A percentile compares a stretch with the other conserved stretches of the same genome.
phyloP scores from a whole-genome alignment of 2,113 vertebrate genomes.

The Equus przewalskii region DNA sequence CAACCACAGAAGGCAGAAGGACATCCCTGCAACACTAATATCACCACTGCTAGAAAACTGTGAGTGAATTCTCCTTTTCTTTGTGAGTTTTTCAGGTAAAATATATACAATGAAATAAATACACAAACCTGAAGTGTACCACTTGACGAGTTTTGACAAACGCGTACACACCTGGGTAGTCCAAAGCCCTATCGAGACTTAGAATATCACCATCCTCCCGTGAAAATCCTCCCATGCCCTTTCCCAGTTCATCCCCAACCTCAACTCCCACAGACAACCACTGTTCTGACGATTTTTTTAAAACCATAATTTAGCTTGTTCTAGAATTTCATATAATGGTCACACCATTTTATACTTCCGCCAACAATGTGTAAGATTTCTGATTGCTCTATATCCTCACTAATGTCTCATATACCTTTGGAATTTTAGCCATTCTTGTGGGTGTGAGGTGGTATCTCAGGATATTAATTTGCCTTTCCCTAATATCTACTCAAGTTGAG shows the following conservation, averaged over 20 bases:
- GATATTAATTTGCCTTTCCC: not conserved
- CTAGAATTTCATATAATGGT: not conserved
- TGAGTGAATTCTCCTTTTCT: not conserved
- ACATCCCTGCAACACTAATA: not conserved
- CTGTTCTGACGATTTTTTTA: not conserved
- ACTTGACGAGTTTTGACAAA: conserved; percentile 8
- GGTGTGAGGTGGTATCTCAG: not conserved
- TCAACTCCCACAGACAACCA: not conserved
- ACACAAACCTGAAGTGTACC: not conserved
- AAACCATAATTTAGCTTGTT: not conserved
- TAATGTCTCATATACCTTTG: not conserved
- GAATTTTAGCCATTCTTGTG: not conserved
- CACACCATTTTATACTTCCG: not conserved
- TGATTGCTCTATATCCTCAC: not conserved
- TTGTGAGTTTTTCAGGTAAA: not conserved
- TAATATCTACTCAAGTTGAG: not conserved
- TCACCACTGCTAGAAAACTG: not conserved
- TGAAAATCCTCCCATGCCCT: not conserved
- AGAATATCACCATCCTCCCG: not conserved
- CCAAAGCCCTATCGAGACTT: not conserved
- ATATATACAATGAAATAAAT: not conserved
- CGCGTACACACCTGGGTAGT: not conserved
- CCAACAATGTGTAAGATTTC: not conserved
- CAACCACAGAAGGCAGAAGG: not conserved
- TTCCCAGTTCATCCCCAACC: not conserved